Conservation (phyloP, 1,140 invertebrate genomes). For the Drosophila repletoides region DNA sequence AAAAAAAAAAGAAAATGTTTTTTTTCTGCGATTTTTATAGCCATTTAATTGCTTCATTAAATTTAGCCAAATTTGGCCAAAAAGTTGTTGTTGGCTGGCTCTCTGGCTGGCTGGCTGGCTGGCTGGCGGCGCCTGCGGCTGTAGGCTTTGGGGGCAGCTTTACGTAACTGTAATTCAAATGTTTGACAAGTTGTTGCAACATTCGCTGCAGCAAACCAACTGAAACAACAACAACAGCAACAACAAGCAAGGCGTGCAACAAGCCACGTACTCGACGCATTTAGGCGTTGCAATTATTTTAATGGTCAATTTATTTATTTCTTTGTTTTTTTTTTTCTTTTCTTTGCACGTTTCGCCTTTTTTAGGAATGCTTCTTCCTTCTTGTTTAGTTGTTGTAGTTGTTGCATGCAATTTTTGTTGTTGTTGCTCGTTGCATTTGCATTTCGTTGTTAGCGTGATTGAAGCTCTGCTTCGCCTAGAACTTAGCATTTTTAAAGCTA, state of each 20-base stretch:
- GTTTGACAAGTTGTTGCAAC: conserved; percentile 81
- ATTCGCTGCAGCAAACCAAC: conserved; percentile 50
- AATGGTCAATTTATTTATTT: conserved; percentile 82
- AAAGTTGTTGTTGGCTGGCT: conserved; percentile 18
- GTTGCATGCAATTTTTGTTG: no score
- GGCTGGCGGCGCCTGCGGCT: conserved; percentile 28
- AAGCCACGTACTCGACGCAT: conserved; percentile 75
- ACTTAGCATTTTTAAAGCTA: neutral
- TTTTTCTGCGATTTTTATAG: conserved; percentile 47
- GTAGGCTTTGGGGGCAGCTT: conserved; percentile 39
- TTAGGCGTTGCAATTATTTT: conserved; percentile 81
- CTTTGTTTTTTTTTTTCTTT: conserved; percentile 50
- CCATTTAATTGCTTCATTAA: conserved; percentile 81
- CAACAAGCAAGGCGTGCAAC: conserved; percentile 67
- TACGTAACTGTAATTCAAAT: conserved; percentile 80
- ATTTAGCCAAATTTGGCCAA: conserved; percentile 77
- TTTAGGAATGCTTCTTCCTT: conserved; percentile 61
- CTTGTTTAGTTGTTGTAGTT: conserved; percentile 1
- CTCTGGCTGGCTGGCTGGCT: conserved; percentile 1
- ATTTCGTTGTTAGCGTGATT: conserved; percentile 64
- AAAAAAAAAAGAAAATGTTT: conserved; percentile 28
- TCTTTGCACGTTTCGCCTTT: conserved; percentile 61
- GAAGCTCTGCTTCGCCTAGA: conserved; percentile 53
- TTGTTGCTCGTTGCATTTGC: conserved; percentile 50
- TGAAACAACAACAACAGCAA: conserved; percentile 30